A percentile compares a stretch with the other conserved stretches of the same genome.
Evolutionary conservation across 2,113 vertebrate species (phyloP).

Genomic region (Sakesphorus luctuosus): DNA sequence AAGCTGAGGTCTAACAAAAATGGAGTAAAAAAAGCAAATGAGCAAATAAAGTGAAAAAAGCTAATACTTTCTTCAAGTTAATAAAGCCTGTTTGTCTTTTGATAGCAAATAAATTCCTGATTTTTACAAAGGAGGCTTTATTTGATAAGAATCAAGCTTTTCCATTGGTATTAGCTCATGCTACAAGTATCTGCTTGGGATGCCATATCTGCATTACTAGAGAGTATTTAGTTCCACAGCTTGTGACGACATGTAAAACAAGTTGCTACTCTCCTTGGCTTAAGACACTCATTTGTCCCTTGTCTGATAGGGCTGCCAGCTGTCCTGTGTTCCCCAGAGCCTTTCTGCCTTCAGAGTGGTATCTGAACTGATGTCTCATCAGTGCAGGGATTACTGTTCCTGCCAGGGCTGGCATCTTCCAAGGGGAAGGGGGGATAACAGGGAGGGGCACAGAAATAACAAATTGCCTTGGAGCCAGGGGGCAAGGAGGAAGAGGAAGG

Average conservation of each 20-base stretch:
- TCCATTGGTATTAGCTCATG: background rate
- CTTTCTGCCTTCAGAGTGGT: background rate
- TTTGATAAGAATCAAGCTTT: background rate
- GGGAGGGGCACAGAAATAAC: background rate
- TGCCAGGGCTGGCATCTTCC: background rate
- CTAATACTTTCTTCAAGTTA: background rate
- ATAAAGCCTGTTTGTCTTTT: background rate
- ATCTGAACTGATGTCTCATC: background rate
- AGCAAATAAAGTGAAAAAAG: background rate
- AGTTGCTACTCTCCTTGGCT: background rate
- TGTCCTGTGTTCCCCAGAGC: background rate
- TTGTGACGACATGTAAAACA: background rate
- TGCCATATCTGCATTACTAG: background rate
- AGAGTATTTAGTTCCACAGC: background rate
- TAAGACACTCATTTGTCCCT: background rate
- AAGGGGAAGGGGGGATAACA: rapidly evolving
- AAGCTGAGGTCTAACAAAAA: background rate
- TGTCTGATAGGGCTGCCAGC: background rate
- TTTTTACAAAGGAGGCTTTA: background rate
- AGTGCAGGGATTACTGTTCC: background rate
- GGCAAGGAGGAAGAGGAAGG: background rate
- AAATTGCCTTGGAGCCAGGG: background rate
- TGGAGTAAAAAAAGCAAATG: background rate
- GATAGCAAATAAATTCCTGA: background rate
- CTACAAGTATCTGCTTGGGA: background rate